These are phyloP conservation scores for Tuta absoluta DNA, from an alignment of 2,888 invertebrate species.

Conservation along the genomic window DNA sequence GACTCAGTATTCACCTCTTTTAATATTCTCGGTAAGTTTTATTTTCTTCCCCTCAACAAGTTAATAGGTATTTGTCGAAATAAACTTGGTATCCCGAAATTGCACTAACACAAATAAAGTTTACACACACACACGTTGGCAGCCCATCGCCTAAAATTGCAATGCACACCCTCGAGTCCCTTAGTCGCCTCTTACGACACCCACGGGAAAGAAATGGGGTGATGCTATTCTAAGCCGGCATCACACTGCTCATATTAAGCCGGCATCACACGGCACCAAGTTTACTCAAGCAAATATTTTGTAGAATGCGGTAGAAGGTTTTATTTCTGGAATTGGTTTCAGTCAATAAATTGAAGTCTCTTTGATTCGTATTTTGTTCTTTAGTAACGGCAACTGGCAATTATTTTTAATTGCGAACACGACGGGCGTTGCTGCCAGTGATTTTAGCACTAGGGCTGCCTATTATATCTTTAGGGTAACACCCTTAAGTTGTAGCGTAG, in stretches of 20 bases:
- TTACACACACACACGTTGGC: too few species aligned
- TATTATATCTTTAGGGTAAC: neutral
- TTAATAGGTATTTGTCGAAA: too few species aligned
- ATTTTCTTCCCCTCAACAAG: too few species aligned
- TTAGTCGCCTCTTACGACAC: too few species aligned
- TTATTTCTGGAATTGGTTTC: neutral
- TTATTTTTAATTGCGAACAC: constrained; percentile 28
- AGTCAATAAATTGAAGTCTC: neutral
- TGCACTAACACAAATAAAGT: too few species aligned
- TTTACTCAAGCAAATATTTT: neutral
- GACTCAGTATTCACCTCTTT: too few species aligned
- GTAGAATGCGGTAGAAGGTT: neutral
- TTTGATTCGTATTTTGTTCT: neutral
- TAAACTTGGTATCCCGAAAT: too few species aligned
- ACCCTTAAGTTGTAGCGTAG: neutral
- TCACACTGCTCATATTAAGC: too few species aligned
- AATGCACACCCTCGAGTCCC: too few species aligned
- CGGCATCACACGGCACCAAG: neutral
- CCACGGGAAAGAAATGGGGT: too few species aligned
- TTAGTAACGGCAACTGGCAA: constrained; percentile 13
- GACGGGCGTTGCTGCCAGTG: constrained; percentile 4
- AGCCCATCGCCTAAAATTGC: too few species aligned
- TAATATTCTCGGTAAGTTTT: too few species aligned
- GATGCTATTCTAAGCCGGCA: neutral
- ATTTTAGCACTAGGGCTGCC: constrained; percentile 18